These are phyloP conservation scores for Pomacea maculata DNA, from an alignment of 1,140 invertebrate species.

Conservation along the genomic window DNA sequence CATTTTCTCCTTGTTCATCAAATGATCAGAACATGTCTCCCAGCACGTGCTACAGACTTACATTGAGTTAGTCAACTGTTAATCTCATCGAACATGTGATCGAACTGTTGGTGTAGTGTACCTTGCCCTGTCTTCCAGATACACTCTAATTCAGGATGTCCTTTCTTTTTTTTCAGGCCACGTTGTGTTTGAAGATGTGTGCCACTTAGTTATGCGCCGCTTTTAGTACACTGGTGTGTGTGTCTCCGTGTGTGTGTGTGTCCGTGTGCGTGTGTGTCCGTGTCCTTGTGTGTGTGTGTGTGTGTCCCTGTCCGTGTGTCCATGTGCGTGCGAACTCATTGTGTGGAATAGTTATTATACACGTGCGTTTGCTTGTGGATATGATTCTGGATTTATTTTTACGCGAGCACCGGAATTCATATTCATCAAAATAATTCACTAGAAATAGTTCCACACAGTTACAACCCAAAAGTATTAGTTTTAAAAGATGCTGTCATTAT, in stretches of 20 bases:
- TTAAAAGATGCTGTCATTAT: background rate
- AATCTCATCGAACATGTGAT: too few species aligned
- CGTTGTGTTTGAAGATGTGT: too few species aligned
- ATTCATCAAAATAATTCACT: background rate
- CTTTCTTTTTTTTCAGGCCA: too few species aligned
- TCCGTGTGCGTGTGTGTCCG: background rate
- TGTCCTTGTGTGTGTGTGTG: background rate
- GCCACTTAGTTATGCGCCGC: too few species aligned
- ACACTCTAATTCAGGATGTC: too few species aligned
- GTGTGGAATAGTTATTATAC: background rate
- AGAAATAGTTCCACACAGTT: background rate
- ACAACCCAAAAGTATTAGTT: background rate
- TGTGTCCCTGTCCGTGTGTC: background rate
- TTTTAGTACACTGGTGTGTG: background rate
- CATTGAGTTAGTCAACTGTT: too few species aligned
- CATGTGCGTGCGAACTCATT: background rate
- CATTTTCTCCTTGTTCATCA: too few species aligned
- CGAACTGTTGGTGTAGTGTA: too few species aligned
- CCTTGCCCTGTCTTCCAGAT: too few species aligned
- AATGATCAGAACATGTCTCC: too few species aligned
- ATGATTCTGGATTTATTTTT: background rate
- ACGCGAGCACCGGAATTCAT: background rate
- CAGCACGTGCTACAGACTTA: too few species aligned
- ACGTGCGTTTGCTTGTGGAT: background rate
- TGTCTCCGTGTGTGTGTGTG: background rate